These are phyloP conservation scores for Xiphorhynchus elegans DNA, from an alignment of 2,113 vertebrate species.

Conservation along the genomic window DNA sequence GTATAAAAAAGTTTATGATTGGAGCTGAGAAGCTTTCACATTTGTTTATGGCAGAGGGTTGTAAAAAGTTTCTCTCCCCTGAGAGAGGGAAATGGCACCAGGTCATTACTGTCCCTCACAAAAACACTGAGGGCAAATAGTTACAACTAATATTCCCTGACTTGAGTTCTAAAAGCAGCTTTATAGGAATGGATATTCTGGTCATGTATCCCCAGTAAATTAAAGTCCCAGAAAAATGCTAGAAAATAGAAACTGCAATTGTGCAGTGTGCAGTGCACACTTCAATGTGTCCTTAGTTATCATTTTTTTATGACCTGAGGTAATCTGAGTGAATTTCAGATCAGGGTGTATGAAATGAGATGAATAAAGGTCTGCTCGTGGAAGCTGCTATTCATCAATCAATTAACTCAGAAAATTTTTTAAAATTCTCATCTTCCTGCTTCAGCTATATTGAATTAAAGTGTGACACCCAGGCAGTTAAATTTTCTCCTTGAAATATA, in stretches of 20 bases:
- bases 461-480: slow-evolving; percentile 18
- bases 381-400: slow-evolving; percentile 60
- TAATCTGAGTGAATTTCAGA: slow-evolving; percentile 32
- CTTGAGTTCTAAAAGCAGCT: background rate
- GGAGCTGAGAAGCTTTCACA: background rate
- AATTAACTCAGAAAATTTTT: slow-evolving; percentile 13
- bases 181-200: background rate
- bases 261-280: background rate
- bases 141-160: background rate
- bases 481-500: slow-evolving; percentile 54
- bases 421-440: background rate
- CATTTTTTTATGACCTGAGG: slow-evolving; percentile 16
- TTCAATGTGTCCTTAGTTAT: slow-evolving; percentile 37
- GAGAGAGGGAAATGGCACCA: background rate
- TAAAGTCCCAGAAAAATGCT: slow-evolving; percentile 32
- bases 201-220: slow-evolving; percentile 20
- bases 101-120: background rate
- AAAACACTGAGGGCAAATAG: background rate
- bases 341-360: slow-evolving; percentile 23
- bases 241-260: slow-evolving; percentile 23
- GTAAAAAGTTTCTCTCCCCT: background rate
- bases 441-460: slow-evolving; percentile 57
- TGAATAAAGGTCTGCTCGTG: slow-evolving; percentile 37
- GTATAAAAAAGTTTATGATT: background rate
- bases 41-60: background rate